Base-by-base conservation (phyloP, 2,888 invertebrate species). In the Adelphocoris suturalis region DNA sequence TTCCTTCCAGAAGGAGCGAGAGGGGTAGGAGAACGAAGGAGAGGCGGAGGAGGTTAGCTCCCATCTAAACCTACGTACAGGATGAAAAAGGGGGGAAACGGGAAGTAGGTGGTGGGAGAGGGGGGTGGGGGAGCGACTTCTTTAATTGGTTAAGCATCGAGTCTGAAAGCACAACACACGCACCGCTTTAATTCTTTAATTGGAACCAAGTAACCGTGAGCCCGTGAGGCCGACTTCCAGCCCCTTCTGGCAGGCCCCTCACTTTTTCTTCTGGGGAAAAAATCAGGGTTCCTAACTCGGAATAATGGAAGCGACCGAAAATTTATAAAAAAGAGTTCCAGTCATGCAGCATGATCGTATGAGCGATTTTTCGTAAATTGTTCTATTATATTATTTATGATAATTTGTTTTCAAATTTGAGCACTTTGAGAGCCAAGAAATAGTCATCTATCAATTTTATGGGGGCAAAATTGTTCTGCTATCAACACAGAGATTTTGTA, bases 171-270 rank as follows among this genome's bases (percentile, higher is more conserved):
- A 90, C 90, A 90, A 90, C 90, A 86, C 90, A 90, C 90, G 90
- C 90, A 90, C 86, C 85, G 85, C 89, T 91, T 90, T 91, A 91
- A 91, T 91, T 91, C 91, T 91, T 91, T 91, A 91, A 91, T 91
- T 91, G 91, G 91, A 85, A 90, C 90, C 91, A 91, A 91, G 91
- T 91, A 90, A 91, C 91, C 91, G 91, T 90, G 80, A 81, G 81
- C 23, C 68, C 27, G 61, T 61, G 61, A 61, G 61, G 61, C 9
- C 61, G n/a, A 68, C 68, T 23, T 68, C 68, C 23, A 68, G 12
- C 68, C 68, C 68, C 68, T 11, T 2, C 68, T 23, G 5, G 23
- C 13, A 9, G 7, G 12, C 68, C 68, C 68, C 11, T 68, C 68
- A 23, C 23, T 7, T 27, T 68, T 68, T 68, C 27, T 68, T 68